Evolutionary conservation across 2,113 vertebrate genomes (phyloP), one percentile per base, ranked within the genome.

Genomic region (Podilymbus podiceps): DNA sequence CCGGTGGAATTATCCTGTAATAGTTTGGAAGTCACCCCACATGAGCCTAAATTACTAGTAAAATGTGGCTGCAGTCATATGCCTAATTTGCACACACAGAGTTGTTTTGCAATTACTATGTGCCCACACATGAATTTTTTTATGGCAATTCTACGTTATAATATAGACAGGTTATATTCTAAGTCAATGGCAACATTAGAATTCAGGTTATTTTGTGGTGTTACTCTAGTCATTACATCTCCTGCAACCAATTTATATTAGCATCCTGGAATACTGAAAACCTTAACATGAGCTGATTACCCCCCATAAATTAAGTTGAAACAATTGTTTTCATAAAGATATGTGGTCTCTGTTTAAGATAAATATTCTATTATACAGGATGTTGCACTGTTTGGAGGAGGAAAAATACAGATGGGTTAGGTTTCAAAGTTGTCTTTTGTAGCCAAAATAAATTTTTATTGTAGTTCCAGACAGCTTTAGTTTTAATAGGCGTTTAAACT

Each of bases 401-500:
- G 89, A 95, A 95, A 96, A 96, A 93, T 87, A 90, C 96, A 96
- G 96, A 94, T 90, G 89, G 97, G 69, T 97, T 89, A 95, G 64
- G 81, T 95, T 97, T 96, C 92, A 77, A 94, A 94, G 71, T 89
- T 97, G 90, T 88, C 88, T 94, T 85, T 97, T 94, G 90, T 86
- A 96, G 96, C 89, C 95, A 97, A 97, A 97, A 96, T 96, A 94
- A 86, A 93, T 92, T 88, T 93, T 96, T 93, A 80, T 93, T 83
- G 73, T 96, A 87, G 79, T 97, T 97, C 93, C 84, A 95, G 90
- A 97, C 93, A 95, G 93, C 79, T 97, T 94, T 96, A 87, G 69
- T 95, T 98, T 96, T 97, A 97, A 96, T 89, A 97, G 96, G 88
- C 92, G 33, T 96, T 97, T 97, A 96, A 95, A 95, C 85, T 97